A percentile compares a stretch with the other conserved stretches of the same genome.
These are phyloP conservation scores for Siniperca scherzeri DNA, from an alignment of 2,797 vertebrate species.

Conservation along the genomic window DNA sequence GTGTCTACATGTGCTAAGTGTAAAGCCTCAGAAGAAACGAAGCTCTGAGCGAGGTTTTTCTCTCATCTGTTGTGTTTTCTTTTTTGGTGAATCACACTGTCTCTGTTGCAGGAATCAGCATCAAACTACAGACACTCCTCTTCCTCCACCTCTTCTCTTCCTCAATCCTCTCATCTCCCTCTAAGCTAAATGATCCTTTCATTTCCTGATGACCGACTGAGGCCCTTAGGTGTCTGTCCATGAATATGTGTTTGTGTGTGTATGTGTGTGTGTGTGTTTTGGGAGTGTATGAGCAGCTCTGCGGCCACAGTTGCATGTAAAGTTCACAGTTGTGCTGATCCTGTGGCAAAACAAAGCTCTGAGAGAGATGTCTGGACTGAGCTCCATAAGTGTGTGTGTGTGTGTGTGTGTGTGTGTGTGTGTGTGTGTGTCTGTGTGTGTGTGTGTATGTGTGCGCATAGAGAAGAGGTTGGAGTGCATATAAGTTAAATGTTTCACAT, in stretches of 20 bases:
- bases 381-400: slow-evolving; percentile 83
- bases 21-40: slow-evolving; percentile 35
- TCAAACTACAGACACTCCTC: slow-evolving; percentile 64
- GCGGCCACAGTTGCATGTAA: slow-evolving; percentile 84
- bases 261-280: slow-evolving; percentile 62
- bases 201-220: slow-evolving; percentile 92
- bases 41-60: slow-evolving; percentile 23
- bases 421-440: slow-evolving; percentile 75
- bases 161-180: slow-evolving; percentile 78
- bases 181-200: slow-evolving; percentile 94
- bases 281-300: slow-evolving; percentile 68
- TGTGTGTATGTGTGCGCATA: slow-evolving; percentile 12
- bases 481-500: slow-evolving; percentile 28
- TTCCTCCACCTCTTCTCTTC: slow-evolving; percentile 67
- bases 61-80: slow-evolving; percentile 56
- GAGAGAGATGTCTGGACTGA: slow-evolving; percentile 86
- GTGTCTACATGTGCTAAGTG: slow-evolving; percentile 40
- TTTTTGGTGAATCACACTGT: slow-evolving; percentile 60
- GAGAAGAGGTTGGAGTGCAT: neutral
- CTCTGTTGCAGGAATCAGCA: slow-evolving; percentile 62
- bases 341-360: slow-evolving; percentile 89
- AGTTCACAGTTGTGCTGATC: slow-evolving; percentile 94
- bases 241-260: slow-evolving; percentile 69
- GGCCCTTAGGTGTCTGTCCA: slow-evolving; percentile 88
- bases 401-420: slow-evolving; percentile 34